Evolutionary conservation across 2,113 vertebrate genomes (phyloP).

Genomic region (Chionomys nivalis): DNA sequence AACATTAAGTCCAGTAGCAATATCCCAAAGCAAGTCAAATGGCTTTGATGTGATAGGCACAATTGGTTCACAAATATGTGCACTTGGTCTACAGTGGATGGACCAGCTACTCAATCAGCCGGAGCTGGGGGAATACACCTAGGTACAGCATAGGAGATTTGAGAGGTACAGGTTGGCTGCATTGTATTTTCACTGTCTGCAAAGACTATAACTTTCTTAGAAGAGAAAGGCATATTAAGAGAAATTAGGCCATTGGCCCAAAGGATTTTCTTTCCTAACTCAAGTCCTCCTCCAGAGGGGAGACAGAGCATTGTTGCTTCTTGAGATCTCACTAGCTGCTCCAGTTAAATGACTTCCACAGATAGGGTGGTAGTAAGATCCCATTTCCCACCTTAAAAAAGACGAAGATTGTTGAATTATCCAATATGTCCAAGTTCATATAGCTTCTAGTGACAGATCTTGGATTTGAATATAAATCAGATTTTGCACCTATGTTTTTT

Average conservation of each 20-base stretch:
- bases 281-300: not conserved
- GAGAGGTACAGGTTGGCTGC: not conserved
- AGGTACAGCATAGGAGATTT: not conserved
- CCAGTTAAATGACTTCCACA: not conserved
- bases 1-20: not conserved
- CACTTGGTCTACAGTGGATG: not conserved
- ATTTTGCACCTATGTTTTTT: not conserved
- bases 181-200: not conserved
- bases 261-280: not conserved
- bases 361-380: not conserved
- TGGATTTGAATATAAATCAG: slow-evolving; percentile 3
- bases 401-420: slow-evolving; percentile 2
- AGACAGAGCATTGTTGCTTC: slow-evolving; percentile 1
- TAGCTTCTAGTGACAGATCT: not conserved
- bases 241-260: not conserved
- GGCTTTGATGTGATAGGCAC: not conserved
- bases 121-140: not conserved
- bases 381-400: not conserved
- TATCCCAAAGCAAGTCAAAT: slow-evolving; percentile 19
- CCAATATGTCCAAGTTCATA: not conserved
- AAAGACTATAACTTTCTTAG: not conserved
- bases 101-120: not conserved
- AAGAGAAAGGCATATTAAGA: slow-evolving; percentile 7
- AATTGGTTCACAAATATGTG: not conserved
- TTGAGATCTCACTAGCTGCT: not conserved